phyloP scores from a whole-genome alignment of 2,113 vertebrate species.

The Phylloscopus trochiloides region DNA sequence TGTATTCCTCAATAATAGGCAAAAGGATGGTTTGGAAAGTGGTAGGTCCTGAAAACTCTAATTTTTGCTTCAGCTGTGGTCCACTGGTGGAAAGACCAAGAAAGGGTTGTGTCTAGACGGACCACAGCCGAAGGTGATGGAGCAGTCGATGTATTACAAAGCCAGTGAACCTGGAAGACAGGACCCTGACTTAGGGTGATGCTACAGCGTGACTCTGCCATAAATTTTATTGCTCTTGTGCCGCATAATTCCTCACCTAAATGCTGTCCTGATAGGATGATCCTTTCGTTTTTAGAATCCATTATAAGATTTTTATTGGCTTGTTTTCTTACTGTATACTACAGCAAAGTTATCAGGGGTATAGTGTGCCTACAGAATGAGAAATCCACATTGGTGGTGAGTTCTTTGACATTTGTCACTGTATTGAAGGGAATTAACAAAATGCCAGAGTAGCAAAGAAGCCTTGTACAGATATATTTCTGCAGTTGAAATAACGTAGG shows the following conservation, averaged over 20 bases:
- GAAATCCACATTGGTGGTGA: background rate
- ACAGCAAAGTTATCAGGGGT: background rate
- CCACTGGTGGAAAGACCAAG: background rate
- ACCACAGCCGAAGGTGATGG: no score
- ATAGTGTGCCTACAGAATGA: background rate
- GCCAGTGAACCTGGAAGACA: background rate
- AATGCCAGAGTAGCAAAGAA: background rate
- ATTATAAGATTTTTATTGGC: background rate
- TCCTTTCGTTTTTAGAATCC: background rate
- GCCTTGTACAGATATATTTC: background rate
- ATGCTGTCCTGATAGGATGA: background rate
- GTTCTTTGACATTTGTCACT: background rate
- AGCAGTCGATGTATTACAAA: background rate
- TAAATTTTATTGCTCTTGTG: background rate
- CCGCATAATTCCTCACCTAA: background rate
- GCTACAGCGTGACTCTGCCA: rapidly evolving
- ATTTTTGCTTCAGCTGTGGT: background rate
- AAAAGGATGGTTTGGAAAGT: background rate
- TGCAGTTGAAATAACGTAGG: background rate
- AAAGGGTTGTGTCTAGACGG: rapidly evolving
- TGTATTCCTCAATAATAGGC: background rate
- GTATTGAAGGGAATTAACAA: background rate
- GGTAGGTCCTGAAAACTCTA: background rate
- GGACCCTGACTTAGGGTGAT: background rate
- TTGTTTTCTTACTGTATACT: background rate